A percentile compares a stretch with the other conserved stretches of the same genome.
Evolutionary conservation across 2,797 vertebrate genomes (phyloP).

Genomic region (Poeciliopsis gracilis): DNA sequence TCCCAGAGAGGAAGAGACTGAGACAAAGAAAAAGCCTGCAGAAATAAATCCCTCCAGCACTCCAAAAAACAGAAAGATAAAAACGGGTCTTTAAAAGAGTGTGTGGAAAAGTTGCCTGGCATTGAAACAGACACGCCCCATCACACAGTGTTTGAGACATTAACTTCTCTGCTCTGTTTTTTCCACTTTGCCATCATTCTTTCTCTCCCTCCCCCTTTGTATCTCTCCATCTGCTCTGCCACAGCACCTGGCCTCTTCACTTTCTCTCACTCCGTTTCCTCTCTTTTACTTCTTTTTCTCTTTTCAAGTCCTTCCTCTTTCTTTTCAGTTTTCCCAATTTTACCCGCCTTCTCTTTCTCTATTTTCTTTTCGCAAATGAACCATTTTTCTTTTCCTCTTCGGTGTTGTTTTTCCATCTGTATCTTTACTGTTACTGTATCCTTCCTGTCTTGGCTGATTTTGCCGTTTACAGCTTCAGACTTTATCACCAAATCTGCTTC

Average conservation of each 20-base stretch:
- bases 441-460: conserved; percentile 19
- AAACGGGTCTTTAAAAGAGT: conserved; percentile 57
- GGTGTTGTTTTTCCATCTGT: conserved; percentile 39
- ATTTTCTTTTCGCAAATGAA: conserved; percentile 38
- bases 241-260: conserved; percentile 74
- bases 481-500: conserved; percentile 25
- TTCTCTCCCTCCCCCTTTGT: conserved; percentile 51
- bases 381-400: conserved; percentile 46
- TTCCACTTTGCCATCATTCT: conserved; percentile 56
- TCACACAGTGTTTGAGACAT: conserved; percentile 74
- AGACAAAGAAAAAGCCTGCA: conserved; percentile 1
- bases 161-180: conserved; percentile 62
- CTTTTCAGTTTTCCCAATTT: conserved; percentile 28
- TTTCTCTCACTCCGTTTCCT: conserved; percentile 67
- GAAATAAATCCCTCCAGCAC: conserved; percentile 2
- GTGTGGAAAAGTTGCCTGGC: conserved; percentile 66
- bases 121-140: conserved; percentile 75
- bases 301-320: conserved; percentile 53
- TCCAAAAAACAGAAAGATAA: conserved; percentile 2
- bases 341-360: conserved; percentile 27
- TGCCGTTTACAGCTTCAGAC: not conserved
- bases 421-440: conserved; percentile 15
- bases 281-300: conserved; percentile 47
- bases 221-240: conserved; percentile 67
- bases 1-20: conserved; percentile 20